phyloP scores from a whole-genome alignment of 2,888 invertebrate genomes.

The Pterobdella sp. region DNA sequence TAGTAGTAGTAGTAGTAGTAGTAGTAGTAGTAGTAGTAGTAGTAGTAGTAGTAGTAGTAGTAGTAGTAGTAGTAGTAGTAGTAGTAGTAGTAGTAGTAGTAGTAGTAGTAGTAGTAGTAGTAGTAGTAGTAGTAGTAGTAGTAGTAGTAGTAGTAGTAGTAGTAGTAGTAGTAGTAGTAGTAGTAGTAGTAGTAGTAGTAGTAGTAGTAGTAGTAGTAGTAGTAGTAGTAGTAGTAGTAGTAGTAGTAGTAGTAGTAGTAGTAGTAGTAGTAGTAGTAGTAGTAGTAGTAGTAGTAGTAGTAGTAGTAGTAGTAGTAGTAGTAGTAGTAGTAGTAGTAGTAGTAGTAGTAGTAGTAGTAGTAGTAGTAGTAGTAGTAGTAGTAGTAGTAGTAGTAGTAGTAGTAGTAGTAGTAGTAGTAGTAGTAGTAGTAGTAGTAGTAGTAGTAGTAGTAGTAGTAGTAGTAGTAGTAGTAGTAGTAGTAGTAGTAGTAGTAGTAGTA shows the following conservation, averaged over 20 bases:
- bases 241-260: neutral
- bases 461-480: slow-evolving; percentile 22
- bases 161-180: slow-evolving; percentile 12
- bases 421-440: slow-evolving; percentile 30
- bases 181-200: slow-evolving; percentile 25
- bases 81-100: slow-evolving; percentile 15
- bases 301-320: slow-evolving; percentile 25
- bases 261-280: slow-evolving; percentile 23
- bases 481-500: slow-evolving; percentile 22
- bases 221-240: slow-evolving; percentile 21
- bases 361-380: slow-evolving; percentile 27
- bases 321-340: slow-evolving; percentile 23
- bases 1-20: neutral
- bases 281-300: slow-evolving; percentile 8
- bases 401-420: slow-evolving; percentile 31
- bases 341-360: slow-evolving; percentile 25
- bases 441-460: slow-evolving; percentile 7
- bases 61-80: slow-evolving; percentile 16
- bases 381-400: slow-evolving; percentile 31
- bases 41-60: slow-evolving; percentile 22
- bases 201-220: slow-evolving; percentile 22
- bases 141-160: slow-evolving; percentile 12
- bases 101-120: slow-evolving; percentile 10
- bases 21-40: slow-evolving; percentile 1
- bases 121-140: slow-evolving; percentile 10